Conservation (phyloP, 1,140 invertebrate species). For the Plutomurus gul region DNA sequence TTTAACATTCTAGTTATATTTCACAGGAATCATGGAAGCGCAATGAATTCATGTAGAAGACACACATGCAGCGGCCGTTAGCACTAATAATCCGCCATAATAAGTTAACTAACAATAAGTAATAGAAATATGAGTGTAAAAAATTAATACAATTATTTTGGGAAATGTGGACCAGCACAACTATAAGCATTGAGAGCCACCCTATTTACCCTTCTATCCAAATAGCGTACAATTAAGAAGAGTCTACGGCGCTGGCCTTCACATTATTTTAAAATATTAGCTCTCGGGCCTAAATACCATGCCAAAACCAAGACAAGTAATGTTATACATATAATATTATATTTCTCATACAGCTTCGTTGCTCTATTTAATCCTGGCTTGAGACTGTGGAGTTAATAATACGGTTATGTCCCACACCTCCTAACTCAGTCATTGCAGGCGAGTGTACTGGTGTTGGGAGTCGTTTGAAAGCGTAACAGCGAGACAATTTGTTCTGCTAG, state of each 20-base stretch:
- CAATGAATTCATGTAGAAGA: too few relatives aligned
- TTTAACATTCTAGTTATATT: too few relatives aligned
- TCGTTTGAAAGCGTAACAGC: background rate
- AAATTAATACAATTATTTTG: background rate
- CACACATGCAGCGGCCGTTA: too few relatives aligned
- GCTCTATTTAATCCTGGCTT: background rate
- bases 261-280: slow-evolving; percentile 24
- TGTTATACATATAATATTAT: slow-evolving; percentile 12
- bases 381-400: background rate
- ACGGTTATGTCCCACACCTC: slow-evolving; percentile 6
- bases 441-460: background rate
- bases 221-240: background rate
- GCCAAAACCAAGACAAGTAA: slow-evolving; percentile 23
- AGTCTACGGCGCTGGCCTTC: background rate
- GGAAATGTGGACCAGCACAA: background rate
- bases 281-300: background rate
- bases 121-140: background rate
- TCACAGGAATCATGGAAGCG: too few relatives aligned
- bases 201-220: too few relatives aligned
- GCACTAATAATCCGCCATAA: too few relatives aligned
- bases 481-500: background rate
- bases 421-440: background rate
- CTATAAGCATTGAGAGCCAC: too few relatives aligned
- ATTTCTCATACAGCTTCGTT: background rate
- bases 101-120: too few relatives aligned